Evolutionary conservation across 2,113 vertebrate species (phyloP).

Genomic region (Lepisosteus oculatus): DNA sequence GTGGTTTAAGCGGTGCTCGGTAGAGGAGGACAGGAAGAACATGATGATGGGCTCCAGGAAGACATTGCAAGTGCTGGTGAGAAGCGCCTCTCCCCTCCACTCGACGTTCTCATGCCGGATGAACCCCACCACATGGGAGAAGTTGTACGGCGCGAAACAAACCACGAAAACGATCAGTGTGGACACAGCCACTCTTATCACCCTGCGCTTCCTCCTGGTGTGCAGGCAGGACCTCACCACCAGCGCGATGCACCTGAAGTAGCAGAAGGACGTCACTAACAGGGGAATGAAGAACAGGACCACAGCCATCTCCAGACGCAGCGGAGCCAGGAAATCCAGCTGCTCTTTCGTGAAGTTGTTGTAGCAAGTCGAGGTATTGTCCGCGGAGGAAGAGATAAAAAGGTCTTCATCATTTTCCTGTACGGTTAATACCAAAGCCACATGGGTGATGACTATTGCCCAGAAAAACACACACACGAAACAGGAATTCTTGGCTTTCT

Average conservation of each 20-base stretch:
- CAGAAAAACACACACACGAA: slow-evolving; percentile 57
- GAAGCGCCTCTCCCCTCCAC: slow-evolving; percentile 59
- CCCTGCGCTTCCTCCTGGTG: slow-evolving; percentile 51
- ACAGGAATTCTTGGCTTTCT: slow-evolving; percentile 59
- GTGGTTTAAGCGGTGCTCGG: slow-evolving; percentile 50
- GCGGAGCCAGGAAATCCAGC: slow-evolving; percentile 57
- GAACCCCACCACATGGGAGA: slow-evolving; percentile 80
- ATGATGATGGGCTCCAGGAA: slow-evolving; percentile 73
- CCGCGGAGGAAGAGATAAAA: slow-evolving; percentile 28
- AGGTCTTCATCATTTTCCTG: slow-evolving; percentile 50
- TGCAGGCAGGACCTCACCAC: slow-evolving; percentile 60
- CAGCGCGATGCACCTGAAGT: slow-evolving; percentile 59
- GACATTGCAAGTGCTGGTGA: slow-evolving; percentile 64
- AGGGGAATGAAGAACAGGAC: slow-evolving; percentile 63
- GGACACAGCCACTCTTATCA: slow-evolving; percentile 58
- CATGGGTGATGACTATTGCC: slow-evolving; percentile 57
- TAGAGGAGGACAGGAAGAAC: slow-evolving; percentile 64
- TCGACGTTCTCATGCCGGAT: slow-evolving; percentile 33
- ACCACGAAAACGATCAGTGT: slow-evolving; percentile 64
- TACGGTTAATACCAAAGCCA: slow-evolving; percentile 47
- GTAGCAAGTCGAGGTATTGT: slow-evolving; percentile 49
- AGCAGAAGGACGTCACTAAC: slow-evolving; percentile 59
- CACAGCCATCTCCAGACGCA: slow-evolving; percentile 68
- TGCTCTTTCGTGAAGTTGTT: slow-evolving; percentile 59
- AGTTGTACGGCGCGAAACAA: slow-evolving; percentile 82